phyloP scores from a whole-genome alignment of 2,797 vertebrate species.

The Helarctos malayanus region DNA sequence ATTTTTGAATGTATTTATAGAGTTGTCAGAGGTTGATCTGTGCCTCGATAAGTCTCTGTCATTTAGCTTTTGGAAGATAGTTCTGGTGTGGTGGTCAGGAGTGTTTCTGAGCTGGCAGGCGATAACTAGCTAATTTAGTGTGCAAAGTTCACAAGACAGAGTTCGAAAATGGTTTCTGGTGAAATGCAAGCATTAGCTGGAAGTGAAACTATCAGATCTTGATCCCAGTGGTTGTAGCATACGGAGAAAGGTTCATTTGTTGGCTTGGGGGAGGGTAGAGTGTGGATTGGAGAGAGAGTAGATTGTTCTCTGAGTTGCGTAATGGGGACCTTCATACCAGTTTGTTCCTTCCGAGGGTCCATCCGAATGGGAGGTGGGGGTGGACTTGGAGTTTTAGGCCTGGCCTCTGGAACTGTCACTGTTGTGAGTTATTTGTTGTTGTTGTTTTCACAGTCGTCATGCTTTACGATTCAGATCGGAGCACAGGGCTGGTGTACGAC shows the following conservation, averaged over 20 bases:
- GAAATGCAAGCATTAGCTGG: not conserved
- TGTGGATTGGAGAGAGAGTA: not conserved
- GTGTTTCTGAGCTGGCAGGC: not conserved
- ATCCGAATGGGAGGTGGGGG: slow-evolving; percentile 52
- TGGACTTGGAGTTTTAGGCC: slow-evolving; percentile 79
- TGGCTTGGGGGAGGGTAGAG: not conserved
- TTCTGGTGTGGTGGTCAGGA: not conserved
- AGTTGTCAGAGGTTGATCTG: not conserved
- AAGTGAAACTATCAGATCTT: not conserved
- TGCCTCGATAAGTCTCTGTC: not conserved
- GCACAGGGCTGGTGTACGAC: slow-evolving; percentile 49
- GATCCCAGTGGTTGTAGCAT: not conserved
- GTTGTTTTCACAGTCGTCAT: slow-evolving; percentile 38
- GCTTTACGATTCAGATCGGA: slow-evolving; percentile 68
- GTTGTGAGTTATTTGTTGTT: not conserved
- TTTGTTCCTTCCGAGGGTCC: slow-evolving; percentile 71
- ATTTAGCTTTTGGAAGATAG: not conserved
- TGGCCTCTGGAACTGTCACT: slow-evolving; percentile 77
- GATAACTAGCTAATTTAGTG: not conserved
- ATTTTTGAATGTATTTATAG: not conserved
- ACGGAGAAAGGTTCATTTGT: not conserved
- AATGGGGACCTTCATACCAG: slow-evolving; percentile 53
- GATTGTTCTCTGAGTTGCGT: slow-evolving; percentile 79
- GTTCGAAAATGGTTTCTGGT: not conserved
- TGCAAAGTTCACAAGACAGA: not conserved